Evolutionary conservation across 1,140 invertebrate genomes (phyloP), one percentile per base, ranked within the genome.

Genomic region (Drosophila triauraria): DNA sequence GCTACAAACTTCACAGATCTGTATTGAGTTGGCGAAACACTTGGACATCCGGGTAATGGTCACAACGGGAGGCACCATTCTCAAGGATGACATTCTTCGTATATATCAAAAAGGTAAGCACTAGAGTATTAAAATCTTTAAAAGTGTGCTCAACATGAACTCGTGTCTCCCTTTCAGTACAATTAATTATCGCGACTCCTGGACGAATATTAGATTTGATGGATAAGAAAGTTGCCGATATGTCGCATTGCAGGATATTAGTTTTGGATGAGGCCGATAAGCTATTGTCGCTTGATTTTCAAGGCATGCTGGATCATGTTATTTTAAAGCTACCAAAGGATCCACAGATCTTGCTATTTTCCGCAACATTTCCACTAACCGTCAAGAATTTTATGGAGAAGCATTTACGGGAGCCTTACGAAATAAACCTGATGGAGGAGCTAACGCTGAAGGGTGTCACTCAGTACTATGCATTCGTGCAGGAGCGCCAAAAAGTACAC

Each of bases 361-460:
- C 99, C 78, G 99, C 99, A 69, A 99, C 99, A 80, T 99, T 99
- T 94, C 99, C 99, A 78, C 94, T 99, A 59, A 99, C 98, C 84
- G 99, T 99, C n/a, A 99, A 99, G 94, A 96, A 98, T 93, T 99
- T 99, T 93, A 99, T 99, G 98, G 96, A 97, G 93, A 99, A 99
- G 93, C 98, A 99, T 93, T 95, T 99, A 92, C 96, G 96, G 84
- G 97, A 98, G 93, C 98, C 99, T 50, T 99, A 99, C 93, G 99
- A 99, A 94, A 99, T 99, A 84, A 99, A 99, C 94, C 95, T 99
- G 82, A 99, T 99, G 99, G 99, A 99, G 93, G 99, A 99, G 93
- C 94, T 99, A 74, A 99, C 99, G 70, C 93, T 99, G 44, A 99
- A 99, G 94, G 99, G 99, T 93, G 98, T 99, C 57, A 99, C 99